Conservation (phyloP, 2,113 vertebrate genomes). For the Microtus ochrogaster region DNA sequence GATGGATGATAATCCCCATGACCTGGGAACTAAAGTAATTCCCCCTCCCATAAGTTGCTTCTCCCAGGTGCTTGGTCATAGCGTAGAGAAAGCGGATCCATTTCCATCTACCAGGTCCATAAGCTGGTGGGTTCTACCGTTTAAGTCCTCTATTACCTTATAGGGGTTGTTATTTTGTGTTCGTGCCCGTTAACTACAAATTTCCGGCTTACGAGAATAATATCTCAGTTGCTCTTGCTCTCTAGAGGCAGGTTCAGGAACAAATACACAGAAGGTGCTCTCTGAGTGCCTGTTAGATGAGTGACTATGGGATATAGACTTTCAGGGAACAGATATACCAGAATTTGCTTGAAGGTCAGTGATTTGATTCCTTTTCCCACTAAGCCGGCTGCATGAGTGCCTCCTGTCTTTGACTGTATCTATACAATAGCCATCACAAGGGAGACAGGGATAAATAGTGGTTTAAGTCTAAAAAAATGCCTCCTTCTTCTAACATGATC, state of each 20-base stretch:
- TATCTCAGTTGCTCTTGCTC: rapidly evolving
- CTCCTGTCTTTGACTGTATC: not conserved
- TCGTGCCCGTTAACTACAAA: not conserved
- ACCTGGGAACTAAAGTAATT: not conserved
- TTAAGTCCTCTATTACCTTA: not conserved
- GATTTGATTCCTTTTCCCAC: not conserved
- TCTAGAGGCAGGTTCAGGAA: not conserved
- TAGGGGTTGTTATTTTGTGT: not conserved
- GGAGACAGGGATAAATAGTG: not conserved
- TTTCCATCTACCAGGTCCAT: not conserved
- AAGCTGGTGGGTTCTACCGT: not conserved
- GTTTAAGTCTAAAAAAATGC: slow-evolving; percentile 42
- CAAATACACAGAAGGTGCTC: not conserved
- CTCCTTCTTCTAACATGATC: slow-evolving; percentile 59
- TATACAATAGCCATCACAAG: not conserved
- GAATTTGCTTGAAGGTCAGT: not conserved
- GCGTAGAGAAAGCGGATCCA: not conserved
- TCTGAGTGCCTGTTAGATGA: too few species aligned
- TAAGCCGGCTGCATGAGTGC: not conserved
- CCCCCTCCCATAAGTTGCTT: not conserved
- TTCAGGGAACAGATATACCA: too few species aligned
- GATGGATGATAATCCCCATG: not conserved
- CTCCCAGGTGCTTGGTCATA: not conserved
- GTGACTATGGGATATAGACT: not conserved
- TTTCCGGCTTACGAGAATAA: not conserved